phyloP scores from a whole-genome alignment of 2,888 invertebrate species.

The Acanthosepion esculentum region DNA sequence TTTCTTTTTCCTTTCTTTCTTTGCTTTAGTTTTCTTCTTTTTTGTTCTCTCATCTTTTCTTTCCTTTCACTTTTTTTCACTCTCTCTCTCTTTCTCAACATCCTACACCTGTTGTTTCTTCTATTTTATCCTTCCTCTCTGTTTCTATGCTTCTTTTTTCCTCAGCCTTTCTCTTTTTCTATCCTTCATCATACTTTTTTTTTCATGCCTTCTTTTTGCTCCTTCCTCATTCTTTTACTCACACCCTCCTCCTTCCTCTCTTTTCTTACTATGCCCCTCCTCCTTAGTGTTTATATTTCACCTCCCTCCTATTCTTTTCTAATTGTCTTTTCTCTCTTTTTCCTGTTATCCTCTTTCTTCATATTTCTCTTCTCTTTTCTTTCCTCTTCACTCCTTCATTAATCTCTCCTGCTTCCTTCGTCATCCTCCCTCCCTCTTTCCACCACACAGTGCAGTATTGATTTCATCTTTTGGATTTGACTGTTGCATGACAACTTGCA shows the following conservation, averaged over 20 bases:
- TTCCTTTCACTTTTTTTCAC: no score
- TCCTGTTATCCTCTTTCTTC: neutral
- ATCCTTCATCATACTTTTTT: neutral
- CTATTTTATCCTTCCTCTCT: neutral
- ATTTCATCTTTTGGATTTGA: slow-evolving; percentile 5
- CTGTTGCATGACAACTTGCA: neutral
- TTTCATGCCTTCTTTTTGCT: neutral
- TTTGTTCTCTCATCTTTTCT: no score
- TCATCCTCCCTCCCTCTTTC: neutral
- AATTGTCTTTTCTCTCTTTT: neutral
- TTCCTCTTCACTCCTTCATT: neutral
- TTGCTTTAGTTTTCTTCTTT: no score
- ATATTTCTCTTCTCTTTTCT: neutral
- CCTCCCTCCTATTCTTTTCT: neutral
- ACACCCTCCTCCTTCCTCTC: neutral
- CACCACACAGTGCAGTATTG: neutral
- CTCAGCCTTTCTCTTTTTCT: neutral
- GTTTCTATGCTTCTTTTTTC: no score
- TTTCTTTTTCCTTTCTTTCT: no score
- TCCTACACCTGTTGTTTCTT: no score
- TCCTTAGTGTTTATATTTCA: no score
- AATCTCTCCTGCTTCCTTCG: neutral
- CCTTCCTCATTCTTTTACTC: neutral
- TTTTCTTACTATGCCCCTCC: neutral
- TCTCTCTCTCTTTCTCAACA: no score